Conservation (phyloP, 2,888 invertebrate species). For the Formica aserva region DNA sequence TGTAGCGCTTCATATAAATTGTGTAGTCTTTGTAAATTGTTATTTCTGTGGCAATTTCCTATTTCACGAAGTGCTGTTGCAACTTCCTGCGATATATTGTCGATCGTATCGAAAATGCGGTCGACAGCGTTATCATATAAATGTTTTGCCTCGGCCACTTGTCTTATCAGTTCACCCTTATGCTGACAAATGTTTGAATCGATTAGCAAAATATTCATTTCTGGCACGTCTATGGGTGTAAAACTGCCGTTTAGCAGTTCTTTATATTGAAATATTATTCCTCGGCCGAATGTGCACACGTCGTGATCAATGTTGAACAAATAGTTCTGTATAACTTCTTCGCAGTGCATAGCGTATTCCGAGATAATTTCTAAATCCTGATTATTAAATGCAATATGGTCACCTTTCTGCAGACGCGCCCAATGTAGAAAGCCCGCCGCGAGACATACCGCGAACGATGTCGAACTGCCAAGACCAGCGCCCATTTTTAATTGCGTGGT, state of each 20-base stretch:
- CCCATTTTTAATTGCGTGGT: background rate
- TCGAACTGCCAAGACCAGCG: background rate
- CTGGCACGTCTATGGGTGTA: background rate
- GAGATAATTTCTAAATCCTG: background rate
- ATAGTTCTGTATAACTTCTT: background rate
- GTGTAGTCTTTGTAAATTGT: background rate
- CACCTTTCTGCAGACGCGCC: background rate
- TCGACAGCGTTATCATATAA: accelerated
- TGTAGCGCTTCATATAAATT: background rate
- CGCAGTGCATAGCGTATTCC: background rate
- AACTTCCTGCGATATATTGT: background rate
- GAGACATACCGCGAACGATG: background rate
- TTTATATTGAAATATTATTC: background rate
- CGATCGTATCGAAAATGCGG: background rate
- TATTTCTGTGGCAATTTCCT: background rate
- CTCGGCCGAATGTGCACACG: background rate
- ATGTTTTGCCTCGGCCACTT: background rate
- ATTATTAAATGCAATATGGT: background rate
- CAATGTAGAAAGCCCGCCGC: background rate
- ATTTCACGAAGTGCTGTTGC: background rate
- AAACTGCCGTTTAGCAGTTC: background rate
- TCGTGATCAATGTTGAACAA: background rate
- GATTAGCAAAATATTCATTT: background rate
- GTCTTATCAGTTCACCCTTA: background rate
- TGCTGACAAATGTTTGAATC: background rate